Evolutionary conservation across 2,797 vertebrate genomes (phyloP).

Genomic region (Enteromius afrohamiltoni): DNA sequence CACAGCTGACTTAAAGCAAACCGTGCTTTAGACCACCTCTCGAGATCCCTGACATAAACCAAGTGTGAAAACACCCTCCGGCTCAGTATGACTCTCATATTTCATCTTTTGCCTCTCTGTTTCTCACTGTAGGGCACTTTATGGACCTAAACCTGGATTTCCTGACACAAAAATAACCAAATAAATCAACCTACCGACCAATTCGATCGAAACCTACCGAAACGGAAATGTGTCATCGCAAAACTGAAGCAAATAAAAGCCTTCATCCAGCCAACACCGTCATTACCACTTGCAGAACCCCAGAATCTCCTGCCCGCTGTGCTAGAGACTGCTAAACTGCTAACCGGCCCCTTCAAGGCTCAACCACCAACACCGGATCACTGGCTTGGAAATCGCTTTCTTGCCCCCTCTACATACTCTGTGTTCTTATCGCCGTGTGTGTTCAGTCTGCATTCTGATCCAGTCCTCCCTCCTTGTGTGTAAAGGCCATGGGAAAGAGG

Average conservation of each 20-base stretch:
- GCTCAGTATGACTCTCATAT: neutral
- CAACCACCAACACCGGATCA: conserved; percentile 28
- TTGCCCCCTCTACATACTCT: conserved; percentile 28
- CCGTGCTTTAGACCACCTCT: neutral
- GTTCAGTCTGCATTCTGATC: conserved; percentile 23
- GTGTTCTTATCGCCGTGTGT: conserved; percentile 15
- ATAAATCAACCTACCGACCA: conserved; percentile 70
- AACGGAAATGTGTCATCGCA: conserved; percentile 63
- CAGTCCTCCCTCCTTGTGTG: conserved; percentile 28
- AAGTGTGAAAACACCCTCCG: neutral
- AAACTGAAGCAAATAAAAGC: conserved; percentile 69
- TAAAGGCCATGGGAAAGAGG: conserved; percentile 5
- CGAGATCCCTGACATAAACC: neutral
- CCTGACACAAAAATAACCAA: conserved; percentile 73
- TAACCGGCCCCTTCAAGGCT: conserved; percentile 32
- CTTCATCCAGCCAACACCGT: conserved; percentile 56
- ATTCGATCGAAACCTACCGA: conserved; percentile 64
- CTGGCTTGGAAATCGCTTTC: conserved; percentile 27
- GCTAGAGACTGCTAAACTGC: conserved; percentile 46
- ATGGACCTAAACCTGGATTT: conserved; percentile 68
- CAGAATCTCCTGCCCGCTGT: conserved; percentile 50
- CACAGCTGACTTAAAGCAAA: neutral
- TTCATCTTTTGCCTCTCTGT: conserved; percentile 8
- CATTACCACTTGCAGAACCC: conserved; percentile 58
- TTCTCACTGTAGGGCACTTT: conserved; percentile 67